Percentiles rank a stretch among this genome's conserved stretches.
Evolutionary conservation across 2,888 invertebrate species (phyloP).

Genomic region (Tineola bisselliella): DNA sequence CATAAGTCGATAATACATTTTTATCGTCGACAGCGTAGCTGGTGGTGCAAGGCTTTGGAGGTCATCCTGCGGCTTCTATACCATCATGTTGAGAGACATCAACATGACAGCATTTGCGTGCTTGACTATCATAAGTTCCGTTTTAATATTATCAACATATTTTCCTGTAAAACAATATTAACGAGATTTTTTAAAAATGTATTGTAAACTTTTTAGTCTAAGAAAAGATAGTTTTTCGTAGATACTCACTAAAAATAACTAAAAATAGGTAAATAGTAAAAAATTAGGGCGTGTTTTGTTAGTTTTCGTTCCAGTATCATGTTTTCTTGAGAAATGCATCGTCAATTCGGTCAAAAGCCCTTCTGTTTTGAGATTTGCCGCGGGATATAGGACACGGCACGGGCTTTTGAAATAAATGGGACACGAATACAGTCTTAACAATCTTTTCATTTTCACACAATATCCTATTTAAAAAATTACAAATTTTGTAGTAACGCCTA

Average conservation of each 20-base stretch:
- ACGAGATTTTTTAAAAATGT: too few relatives aligned
- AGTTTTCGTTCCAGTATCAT: neutral
- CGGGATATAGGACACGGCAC: neutral
- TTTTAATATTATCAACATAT: too few relatives aligned
- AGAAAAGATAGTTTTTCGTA: too few relatives aligned
- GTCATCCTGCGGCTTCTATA: neutral
- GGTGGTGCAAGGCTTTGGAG: slow-evolving; percentile 11
- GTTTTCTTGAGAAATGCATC: neutral
- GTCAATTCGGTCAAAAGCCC: neutral
- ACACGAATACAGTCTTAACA: too few relatives aligned
- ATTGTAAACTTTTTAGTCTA: too few relatives aligned
- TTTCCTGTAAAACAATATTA: too few relatives aligned
- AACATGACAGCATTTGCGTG: slow-evolving; percentile 5
- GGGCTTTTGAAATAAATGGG: too few relatives aligned
- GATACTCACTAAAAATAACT: too few relatives aligned
- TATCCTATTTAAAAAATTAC: too few relatives aligned
- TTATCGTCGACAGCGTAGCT: slow-evolving; percentile 6
- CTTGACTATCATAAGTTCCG: neutral
- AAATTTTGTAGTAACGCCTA: too few relatives aligned
- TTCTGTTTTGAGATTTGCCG: neutral
- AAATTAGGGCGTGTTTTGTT: too few relatives aligned
- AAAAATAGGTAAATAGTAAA: neutral
- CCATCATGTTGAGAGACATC: neutral
- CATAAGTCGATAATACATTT: neutral
- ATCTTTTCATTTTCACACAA: too few relatives aligned